Evolutionary conservation across 1,140 invertebrate genomes (phyloP).

Genomic region (Atta texana): DNA sequence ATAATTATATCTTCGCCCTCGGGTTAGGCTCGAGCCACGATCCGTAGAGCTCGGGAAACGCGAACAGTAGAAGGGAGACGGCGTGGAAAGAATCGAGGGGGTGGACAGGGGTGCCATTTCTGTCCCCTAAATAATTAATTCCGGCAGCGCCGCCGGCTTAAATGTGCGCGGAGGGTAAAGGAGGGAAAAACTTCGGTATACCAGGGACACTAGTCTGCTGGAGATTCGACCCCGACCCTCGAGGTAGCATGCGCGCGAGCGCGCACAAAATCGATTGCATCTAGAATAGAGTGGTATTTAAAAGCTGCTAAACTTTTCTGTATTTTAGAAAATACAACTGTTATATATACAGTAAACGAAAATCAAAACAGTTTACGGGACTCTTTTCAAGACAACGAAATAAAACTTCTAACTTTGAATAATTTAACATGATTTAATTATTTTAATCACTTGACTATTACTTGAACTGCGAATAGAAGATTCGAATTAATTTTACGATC

Average conservation of each 20-base stretch:
- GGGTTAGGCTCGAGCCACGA: conserved; percentile 79
- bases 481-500: too few relatives aligned
- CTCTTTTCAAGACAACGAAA: neutral
- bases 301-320: conserved; percentile 21
- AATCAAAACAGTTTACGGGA: conserved; percentile 1
- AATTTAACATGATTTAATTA: too few relatives aligned
- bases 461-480: too few relatives aligned
- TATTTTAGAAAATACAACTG: neutral
- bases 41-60: conserved; percentile 63
- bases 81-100: conserved; percentile 70
- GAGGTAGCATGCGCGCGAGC: conserved; percentile 1
- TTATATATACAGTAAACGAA: neutral
- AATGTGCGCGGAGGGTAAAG: conserved; percentile 74
- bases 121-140: conserved; percentile 86
- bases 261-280: conserved; percentile 68
- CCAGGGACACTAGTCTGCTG: conserved; percentile 71
- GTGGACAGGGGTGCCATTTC: conserved; percentile 82
- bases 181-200: conserved; percentile 72
- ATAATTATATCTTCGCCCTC: conserved; percentile 85
- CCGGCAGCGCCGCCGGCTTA: conserved; percentile 83
- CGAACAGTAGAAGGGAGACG: conserved; percentile 60
- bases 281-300: conserved; percentile 60
- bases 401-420: neutral
- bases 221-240: conserved; percentile 65
- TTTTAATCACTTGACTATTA: too few relatives aligned